Conservation (phyloP, 2,113 vertebrate genomes). For the Syngnathus typhle region DNA sequence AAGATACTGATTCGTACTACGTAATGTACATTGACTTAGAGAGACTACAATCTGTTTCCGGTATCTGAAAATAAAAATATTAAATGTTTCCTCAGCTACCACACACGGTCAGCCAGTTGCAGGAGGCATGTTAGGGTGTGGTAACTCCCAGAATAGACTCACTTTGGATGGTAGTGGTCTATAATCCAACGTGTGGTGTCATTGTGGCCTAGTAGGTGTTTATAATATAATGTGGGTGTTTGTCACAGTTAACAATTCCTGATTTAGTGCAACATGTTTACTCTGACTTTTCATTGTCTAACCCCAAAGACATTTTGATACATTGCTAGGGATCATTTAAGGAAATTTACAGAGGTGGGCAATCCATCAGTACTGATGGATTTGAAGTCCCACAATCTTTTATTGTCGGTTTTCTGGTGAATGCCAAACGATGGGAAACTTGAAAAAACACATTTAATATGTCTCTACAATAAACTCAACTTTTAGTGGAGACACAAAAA, state of each 20-base stretch:
- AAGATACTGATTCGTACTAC: background rate
- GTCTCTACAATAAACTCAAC: background rate
- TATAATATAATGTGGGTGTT: constrained; percentile 6
- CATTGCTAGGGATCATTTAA: constrained; percentile 20
- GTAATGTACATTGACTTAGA: background rate
- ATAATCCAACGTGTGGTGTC: background rate
- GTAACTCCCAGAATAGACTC: background rate
- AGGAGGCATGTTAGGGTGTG: background rate
- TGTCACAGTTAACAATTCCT: too few relatives aligned
- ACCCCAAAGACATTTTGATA: constrained; percentile 7
- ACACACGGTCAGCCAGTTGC: background rate
- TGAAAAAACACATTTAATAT: background rate
- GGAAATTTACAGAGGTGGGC: background rate
- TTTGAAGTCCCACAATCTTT: too few relatives aligned
- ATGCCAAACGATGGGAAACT: too few relatives aligned
- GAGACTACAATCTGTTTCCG: too few relatives aligned
- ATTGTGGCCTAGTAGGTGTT: background rate
- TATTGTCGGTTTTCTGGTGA: too few relatives aligned
- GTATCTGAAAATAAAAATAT: background rate
- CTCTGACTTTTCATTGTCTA: background rate
- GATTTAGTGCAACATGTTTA: constrained; percentile 16
- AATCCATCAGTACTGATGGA: too few relatives aligned
- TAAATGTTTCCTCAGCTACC: background rate
- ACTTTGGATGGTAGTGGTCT: background rate
- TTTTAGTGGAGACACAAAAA: constrained; percentile 6